Base-by-base conservation (phyloP, 1,140 invertebrate genomes). In the Radopholus similis region DNA sequence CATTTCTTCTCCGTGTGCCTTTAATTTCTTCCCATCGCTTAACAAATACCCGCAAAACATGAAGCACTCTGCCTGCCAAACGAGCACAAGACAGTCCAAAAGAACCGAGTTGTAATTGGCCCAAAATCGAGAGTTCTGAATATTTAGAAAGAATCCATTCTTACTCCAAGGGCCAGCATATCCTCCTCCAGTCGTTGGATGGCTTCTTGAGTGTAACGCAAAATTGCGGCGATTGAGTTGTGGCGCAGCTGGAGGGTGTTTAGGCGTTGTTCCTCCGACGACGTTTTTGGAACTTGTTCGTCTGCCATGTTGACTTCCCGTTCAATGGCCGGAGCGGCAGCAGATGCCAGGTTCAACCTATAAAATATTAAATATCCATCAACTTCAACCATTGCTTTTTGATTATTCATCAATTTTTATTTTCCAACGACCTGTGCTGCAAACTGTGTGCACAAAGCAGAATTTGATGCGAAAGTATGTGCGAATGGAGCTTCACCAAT, bases 171-270 rank as follows among this genome's bases (percentile, higher is more conserved):
- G 34, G 60, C 55, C n/a, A 40, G 18, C n/a, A 76, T 70, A 37
- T 74, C 69, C 49, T 77, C 62, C 26, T 47, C 44, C 18, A 74
- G 37, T 23, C 51, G 44, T 30, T 55, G 56, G 2, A 74, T 51
- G 15, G 75, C 38, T 8, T 73, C 58, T 15, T 66, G 47, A 13
- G 72, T 23, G 23, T 75, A 75, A n/a, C 65, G 77, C 37, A 74
- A 37, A 51, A 78, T 32, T 15, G 64, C 21, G 4, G 51, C 11
- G 23, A 64, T 51, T 56, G 77, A 77, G 37, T 72, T 69, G 21
- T 64, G 68, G 1, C 68, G 56, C 11, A 70, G 42, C 44, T 70
- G 62, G 11, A 51, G 34, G 9, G 72, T 51, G 37, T 49, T 49
- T 37, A 58, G 34, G 23, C 47, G 54, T 8, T 60, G 30, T 55